Evolutionary conservation across 2,888 invertebrate species (phyloP).

Genomic region (Aspidapion aeneum): DNA sequence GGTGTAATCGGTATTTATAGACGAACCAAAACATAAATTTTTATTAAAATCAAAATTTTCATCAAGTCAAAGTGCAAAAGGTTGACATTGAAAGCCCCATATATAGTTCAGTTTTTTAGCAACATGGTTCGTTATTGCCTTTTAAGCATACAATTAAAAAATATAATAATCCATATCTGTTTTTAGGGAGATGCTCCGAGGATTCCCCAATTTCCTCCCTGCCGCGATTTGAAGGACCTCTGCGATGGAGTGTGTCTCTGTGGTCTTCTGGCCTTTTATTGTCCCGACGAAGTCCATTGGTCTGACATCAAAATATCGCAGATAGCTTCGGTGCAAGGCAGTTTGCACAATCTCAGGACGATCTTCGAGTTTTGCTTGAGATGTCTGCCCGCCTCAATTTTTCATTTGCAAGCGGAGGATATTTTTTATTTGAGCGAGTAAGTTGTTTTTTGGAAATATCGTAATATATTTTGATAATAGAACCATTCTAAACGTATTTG

Average conservation of each 20-base stretch:
- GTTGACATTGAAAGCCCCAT: too few species aligned
- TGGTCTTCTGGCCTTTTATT: conserved; percentile 86
- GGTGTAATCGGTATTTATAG: too few species aligned
- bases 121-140: too few species aligned
- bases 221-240: conserved; percentile 80
- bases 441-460: too few species aligned
- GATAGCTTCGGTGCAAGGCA: conserved; percentile 80
- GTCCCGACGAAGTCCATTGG: conserved; percentile 74
- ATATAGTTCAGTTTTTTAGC: too few species aligned
- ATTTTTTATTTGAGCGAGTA: conserved; percentile 88
- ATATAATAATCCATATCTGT: conserved; percentile 1
- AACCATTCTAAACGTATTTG: too few species aligned
- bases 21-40: too few species aligned
- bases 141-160: too few species aligned
- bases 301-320: conserved; percentile 60
- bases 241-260: conserved; percentile 90
- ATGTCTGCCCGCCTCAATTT: conserved; percentile 82
- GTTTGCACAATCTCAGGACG: conserved; percentile 85
- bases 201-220: conserved; percentile 60
- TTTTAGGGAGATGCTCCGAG: conserved; percentile 22
- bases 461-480: too few species aligned
- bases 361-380: conserved; percentile 83
- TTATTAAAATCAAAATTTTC: too few species aligned
- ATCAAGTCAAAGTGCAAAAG: too few species aligned
- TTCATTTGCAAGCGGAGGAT: conserved; percentile 95